Conservation (phyloP, 2,797 vertebrate genomes). For the Acanthurus lineatus region DNA sequence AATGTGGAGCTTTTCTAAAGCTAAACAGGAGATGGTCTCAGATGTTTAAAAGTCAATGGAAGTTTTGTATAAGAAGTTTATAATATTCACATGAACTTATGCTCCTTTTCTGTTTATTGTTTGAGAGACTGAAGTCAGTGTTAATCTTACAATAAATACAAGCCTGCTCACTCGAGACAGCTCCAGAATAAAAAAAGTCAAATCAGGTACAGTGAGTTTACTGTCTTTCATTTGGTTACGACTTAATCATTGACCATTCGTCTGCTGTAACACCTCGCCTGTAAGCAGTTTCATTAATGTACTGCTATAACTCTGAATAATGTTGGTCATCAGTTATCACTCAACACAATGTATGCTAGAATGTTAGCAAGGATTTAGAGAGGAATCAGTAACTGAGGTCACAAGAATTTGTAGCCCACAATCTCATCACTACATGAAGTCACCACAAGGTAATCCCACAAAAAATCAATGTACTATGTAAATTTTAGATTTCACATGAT, state of each 20-base stretch:
- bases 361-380: background rate
- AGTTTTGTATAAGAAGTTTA: background rate
- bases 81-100: background rate
- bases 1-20: background rate
- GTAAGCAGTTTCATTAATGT: background rate
- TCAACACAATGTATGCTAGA: background rate
- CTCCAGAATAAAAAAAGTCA: background rate
- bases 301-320: background rate
- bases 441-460: background rate
- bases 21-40: background rate
- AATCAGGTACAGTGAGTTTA: background rate
- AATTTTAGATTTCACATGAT: slow-evolving; percentile 3
- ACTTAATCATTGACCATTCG: background rate
- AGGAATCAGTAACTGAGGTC: background rate
- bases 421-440: background rate
- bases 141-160: background rate
- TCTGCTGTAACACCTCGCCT: background rate
- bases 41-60: background rate
- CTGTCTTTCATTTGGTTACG: background rate
- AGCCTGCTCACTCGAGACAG: background rate
- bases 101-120: background rate
- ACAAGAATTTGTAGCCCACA: slow-evolving; percentile 4
- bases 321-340: background rate
- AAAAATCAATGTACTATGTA: background rate
- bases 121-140: background rate